Evolutionary conservation across 2,888 invertebrate genomes (phyloP), one percentile per base, ranked within the genome.

Genomic region (Arrhopalites spinosus): DNA sequence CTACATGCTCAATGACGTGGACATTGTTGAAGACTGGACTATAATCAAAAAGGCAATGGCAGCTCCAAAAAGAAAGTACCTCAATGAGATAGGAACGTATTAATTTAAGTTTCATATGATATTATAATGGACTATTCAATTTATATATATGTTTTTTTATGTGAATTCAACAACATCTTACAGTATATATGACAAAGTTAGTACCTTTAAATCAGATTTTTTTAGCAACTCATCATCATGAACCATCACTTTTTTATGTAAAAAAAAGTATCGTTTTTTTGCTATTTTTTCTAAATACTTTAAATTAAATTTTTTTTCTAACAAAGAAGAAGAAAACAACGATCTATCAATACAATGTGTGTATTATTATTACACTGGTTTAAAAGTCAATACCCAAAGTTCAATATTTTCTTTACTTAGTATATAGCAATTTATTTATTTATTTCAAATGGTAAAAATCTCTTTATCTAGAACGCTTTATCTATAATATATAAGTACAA

Each of bases 11-110:
- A 92, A 91, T 74, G 96, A 96, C 78, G 90, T 92, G 27, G 96
- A 97, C 84, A 96, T 98, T 84, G 90, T 97, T 86, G 96, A 96
- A 85, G 97, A 97, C 86, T 97, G 96, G 96, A 92, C 95, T 29
- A 87, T 92, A 8, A 95, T 97, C 79, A 90, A 94, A 84, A 96
- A 96, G 85, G 90, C 93, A 0, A 86, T 93, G 74, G 78, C 80
- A 63, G 80, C 81, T 73, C 83, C 83, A 7, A 81, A 81, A 78
- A 75, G 81, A 71, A 81, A 82, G 77, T 79, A 78, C 29, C 36
- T 36, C n/a, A n/a, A 69, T 77, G 53, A 78, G 77, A 53, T 75
- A 78, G 75, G 27, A 30, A 15, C 47, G 56, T 61, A 25, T 7
- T 36, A n/a, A 63, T 30, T n/a, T 11, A 23, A 23, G 2, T 11